phyloP scores from a whole-genome alignment of 2,113 vertebrate genomes.

The Chlamydotis undulata region DNA sequence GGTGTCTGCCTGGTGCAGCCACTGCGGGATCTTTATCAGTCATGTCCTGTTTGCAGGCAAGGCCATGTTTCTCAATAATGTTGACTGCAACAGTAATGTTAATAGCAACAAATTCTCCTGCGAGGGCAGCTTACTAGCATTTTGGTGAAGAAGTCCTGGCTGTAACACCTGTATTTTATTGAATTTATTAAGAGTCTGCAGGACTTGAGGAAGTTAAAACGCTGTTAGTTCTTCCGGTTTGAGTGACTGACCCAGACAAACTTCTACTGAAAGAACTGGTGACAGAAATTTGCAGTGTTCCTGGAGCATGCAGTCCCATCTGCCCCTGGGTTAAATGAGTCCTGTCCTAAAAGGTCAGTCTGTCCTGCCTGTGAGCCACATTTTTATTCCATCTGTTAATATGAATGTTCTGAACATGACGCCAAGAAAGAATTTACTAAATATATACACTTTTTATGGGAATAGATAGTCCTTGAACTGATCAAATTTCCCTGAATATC shows the following conservation, averaged over 20 bases:
- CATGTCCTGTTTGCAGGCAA: neutral
- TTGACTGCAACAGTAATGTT: neutral
- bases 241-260: neutral
- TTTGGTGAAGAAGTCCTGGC: neutral
- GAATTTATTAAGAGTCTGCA: neutral
- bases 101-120: neutral
- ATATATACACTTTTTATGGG: neutral
- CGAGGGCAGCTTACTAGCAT: neutral
- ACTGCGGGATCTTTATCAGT: neutral
- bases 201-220: neutral
- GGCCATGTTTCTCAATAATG: neutral
- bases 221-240: neutral
- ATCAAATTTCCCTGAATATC: neutral
- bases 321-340: neutral
- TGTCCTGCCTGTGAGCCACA: neutral
- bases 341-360: conserved; percentile 30
- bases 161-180: neutral
- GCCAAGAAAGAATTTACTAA: conserved; percentile 37
- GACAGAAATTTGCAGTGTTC: neutral
- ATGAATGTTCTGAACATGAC: neutral
- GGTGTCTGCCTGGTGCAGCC: neutral
- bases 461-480: conserved; percentile 6
- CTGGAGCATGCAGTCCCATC: neutral
- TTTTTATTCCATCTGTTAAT: conserved; percentile 53
- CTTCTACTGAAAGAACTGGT: neutral